A percentile compares a stretch with the other conserved stretches of the same genome.
Conservation (phyloP, 92 coral and sea anemone species). For the Parazoanthus swiftii region DNA sequence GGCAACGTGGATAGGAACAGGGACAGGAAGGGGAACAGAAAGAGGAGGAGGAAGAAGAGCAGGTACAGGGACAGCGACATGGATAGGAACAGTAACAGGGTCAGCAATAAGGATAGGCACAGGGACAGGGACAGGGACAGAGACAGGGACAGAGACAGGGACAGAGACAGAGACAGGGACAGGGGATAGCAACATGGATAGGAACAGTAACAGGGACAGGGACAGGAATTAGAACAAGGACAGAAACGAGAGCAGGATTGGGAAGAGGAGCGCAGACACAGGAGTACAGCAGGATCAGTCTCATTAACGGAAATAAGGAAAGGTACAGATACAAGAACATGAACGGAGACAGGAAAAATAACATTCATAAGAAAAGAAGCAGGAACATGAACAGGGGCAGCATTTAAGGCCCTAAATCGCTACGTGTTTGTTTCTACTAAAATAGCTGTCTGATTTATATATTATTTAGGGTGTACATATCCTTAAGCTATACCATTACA, state of each 20-base stretch:
- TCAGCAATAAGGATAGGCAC: background rate
- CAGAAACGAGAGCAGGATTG: background rate
- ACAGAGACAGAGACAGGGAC: background rate
- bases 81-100: too few relatives aligned
- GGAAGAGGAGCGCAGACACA: background rate
- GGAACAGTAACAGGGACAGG: too few relatives aligned
- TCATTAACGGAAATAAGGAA: background rate
- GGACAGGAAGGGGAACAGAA: background rate
- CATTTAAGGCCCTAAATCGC: slow-evolving; percentile 1
- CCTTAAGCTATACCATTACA: background rate
- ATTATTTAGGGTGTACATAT: background rate
- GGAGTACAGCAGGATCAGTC: background rate
- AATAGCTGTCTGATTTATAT: background rate
- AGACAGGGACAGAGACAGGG: too few relatives aligned
- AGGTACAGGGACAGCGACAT: background rate
- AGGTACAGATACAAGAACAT: background rate
- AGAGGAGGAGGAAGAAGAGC: background rate
- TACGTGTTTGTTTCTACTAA: background rate
- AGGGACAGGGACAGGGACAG: too few relatives aligned
- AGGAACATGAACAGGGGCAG: slow-evolving; percentile 2
- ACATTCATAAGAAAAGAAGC: background rate
- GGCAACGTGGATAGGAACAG: background rate
- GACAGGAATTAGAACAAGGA: too few relatives aligned
- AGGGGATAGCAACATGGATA: background rate
- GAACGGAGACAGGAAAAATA: background rate